phyloP scores from a whole-genome alignment of 2,113 vertebrate species.

The Psilopogon haemacephalus region DNA sequence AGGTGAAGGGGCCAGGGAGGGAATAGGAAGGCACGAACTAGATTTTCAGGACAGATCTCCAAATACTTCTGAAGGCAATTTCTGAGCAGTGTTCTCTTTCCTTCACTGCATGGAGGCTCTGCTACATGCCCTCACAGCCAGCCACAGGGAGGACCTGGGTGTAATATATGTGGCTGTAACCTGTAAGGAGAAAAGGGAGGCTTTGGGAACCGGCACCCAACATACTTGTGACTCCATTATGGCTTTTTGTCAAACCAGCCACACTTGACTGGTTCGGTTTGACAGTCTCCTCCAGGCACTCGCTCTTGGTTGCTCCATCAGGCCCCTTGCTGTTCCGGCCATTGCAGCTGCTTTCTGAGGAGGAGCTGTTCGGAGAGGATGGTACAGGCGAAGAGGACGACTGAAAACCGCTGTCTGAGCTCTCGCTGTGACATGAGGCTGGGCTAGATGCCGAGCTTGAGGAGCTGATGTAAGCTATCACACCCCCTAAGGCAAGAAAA shows the following conservation, averaged over 20 bases:
- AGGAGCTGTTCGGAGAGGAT: constrained; percentile 82
- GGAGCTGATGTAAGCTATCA: constrained; percentile 96
- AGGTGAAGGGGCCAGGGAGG: not conserved
- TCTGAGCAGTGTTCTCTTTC: not conserved
- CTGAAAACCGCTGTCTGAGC: constrained; percentile 86
- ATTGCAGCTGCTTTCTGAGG: constrained; percentile 69
- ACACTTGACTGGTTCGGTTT: constrained; percentile 77
- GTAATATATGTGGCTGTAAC: fast-evolving
- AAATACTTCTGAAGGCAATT: not conserved
- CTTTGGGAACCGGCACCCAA: not conserved
- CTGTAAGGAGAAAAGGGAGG: fast-evolving
- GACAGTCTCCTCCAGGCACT: constrained; percentile 74
- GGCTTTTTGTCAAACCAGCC: constrained; percentile 78
- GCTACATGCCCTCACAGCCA: not conserved
- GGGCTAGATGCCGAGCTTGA: constrained; percentile 89
- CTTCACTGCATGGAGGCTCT: not conserved
- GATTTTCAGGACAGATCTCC: not conserved
- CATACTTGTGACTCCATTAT: constrained; percentile 91
- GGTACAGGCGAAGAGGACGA: constrained; percentile 84
- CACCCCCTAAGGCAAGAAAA: constrained; percentile 82
- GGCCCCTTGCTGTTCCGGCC: constrained; percentile 62
- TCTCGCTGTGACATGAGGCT: constrained; percentile 88
- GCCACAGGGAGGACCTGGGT: not conserved
- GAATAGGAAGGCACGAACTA: not conserved
- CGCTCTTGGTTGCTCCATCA: constrained; percentile 66